A percentile compares a stretch with the other conserved stretches of the same genome.
phyloP scores from a whole-genome alignment of 2,797 vertebrate genomes.

The Alauda arvensis region DNA sequence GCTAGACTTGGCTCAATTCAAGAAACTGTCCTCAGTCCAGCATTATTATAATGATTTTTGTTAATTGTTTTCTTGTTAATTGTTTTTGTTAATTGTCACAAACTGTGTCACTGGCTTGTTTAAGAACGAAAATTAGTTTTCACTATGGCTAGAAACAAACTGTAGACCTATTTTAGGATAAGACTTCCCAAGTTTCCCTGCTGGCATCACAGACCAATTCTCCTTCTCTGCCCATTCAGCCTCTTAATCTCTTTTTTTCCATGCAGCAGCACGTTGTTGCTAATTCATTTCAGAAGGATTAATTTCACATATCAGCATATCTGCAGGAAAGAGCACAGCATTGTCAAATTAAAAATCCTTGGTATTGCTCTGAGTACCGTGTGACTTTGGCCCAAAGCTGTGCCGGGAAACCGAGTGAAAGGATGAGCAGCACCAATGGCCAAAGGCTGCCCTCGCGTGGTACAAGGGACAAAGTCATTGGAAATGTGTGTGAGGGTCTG shows the following conservation, averaged over 20 bases:
- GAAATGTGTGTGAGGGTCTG: rapidly evolving
- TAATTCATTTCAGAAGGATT: background rate
- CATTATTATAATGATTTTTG: background rate
- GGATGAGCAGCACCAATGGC: background rate
- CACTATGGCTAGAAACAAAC: background rate
- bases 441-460: conserved; percentile 49
- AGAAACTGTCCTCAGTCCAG: background rate
- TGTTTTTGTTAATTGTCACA: background rate
- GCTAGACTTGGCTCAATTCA: background rate
- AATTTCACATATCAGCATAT: background rate
- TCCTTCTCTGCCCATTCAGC: background rate
- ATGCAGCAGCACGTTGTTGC: background rate
- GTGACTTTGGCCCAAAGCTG: background rate
- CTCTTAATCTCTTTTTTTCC: background rate
- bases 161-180: background rate
- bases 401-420: background rate
- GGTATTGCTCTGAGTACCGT: background rate
- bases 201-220: background rate
- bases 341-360: background rate
- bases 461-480: background rate
- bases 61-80: background rate
- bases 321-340: background rate
- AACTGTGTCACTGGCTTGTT: background rate
- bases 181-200: background rate
- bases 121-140: background rate